Evolutionary conservation across 2,113 vertebrate genomes (phyloP).

Genomic region (Gobiocypris rarus): DNA sequence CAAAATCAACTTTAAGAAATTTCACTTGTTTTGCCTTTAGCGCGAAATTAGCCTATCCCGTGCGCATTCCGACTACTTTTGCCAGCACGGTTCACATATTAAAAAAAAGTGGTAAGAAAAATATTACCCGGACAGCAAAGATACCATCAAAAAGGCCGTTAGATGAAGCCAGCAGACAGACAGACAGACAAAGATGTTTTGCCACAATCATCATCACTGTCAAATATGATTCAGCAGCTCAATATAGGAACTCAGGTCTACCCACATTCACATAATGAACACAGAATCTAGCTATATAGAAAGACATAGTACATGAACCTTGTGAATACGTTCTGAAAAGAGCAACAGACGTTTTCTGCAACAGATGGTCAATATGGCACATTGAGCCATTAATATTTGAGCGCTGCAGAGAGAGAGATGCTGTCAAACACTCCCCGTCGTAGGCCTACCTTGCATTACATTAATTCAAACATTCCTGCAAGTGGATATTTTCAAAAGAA

Average conservation of each 20-base stretch:
- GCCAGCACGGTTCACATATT: too few species aligned
- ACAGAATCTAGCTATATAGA: not conserved
- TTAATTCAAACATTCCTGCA: not conserved
- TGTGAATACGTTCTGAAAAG: not conserved
- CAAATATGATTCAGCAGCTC: constrained; percentile 37
- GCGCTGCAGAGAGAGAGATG: constrained; percentile 3
- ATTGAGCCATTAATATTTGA: constrained; percentile 45
- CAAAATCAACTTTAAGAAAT: too few species aligned
- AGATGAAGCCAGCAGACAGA: not conserved
- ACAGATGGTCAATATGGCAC: constrained; percentile 26
- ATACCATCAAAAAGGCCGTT: not conserved
- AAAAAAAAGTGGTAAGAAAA: too few species aligned
- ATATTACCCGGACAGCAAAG: too few species aligned
- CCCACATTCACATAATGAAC: not conserved
- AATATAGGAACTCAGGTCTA: constrained; percentile 13
- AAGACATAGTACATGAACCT: not conserved
- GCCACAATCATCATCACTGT: constrained; percentile 2
- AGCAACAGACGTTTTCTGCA: not conserved
- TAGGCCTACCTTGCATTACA: not conserved
- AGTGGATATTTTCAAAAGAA: not conserved
- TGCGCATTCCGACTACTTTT: too few species aligned
- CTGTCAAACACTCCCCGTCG: not conserved
- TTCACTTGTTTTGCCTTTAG: too few species aligned
- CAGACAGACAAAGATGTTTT: constrained; percentile 12
- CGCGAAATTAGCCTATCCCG: too few species aligned